Conservation (phyloP, 2,113 vertebrate genomes). For the Xenopus borealis region DNA sequence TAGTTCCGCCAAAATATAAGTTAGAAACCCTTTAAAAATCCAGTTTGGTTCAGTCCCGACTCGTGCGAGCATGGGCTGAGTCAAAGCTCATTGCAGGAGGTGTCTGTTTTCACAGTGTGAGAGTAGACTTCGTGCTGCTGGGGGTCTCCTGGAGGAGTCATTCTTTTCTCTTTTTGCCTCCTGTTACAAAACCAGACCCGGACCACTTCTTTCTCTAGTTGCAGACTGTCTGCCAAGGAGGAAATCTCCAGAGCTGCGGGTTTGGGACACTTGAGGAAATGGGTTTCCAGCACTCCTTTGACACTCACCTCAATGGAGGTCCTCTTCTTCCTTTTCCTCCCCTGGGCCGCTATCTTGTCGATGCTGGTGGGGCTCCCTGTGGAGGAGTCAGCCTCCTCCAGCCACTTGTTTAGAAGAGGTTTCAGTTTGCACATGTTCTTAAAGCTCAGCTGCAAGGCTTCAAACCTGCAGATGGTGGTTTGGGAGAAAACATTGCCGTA, state of each 20-base stretch:
- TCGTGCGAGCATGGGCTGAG: slow-evolving; percentile 50
- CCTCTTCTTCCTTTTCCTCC: slow-evolving; percentile 93
- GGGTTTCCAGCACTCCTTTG: slow-evolving; percentile 91
- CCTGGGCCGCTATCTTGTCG: slow-evolving; percentile 94
- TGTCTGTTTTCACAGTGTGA: slow-evolving; percentile 83
- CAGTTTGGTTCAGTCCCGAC: slow-evolving; percentile 54
- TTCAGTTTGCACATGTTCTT: slow-evolving; percentile 94
- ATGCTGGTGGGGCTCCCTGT: slow-evolving; percentile 92
- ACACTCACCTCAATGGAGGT: slow-evolving; percentile 97
- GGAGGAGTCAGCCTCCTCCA: slow-evolving; percentile 91
- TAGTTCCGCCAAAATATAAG: slow-evolving; percentile 46
- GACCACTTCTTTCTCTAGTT: slow-evolving; percentile 96
- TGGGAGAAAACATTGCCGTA: slow-evolving; percentile 94
- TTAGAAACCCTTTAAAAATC: slow-evolving; percentile 46
- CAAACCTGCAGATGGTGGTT: slow-evolving; percentile 92
- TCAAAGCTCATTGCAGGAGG: slow-evolving; percentile 90
- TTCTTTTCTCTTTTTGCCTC: slow-evolving; percentile 93
- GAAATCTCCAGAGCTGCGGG: slow-evolving; percentile 92
- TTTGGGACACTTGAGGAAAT: slow-evolving; percentile 96
- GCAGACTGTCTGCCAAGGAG: slow-evolving; percentile 88
- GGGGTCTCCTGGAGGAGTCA: slow-evolving; percentile 88
- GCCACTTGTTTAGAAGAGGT: slow-evolving; percentile 93
- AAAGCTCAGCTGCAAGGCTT: slow-evolving; percentile 89
- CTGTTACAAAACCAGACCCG: slow-evolving; percentile 97
- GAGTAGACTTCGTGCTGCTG: slow-evolving; percentile 85